phyloP scores from a whole-genome alignment of 1,140 invertebrate species.

The Homarus americanus region DNA sequence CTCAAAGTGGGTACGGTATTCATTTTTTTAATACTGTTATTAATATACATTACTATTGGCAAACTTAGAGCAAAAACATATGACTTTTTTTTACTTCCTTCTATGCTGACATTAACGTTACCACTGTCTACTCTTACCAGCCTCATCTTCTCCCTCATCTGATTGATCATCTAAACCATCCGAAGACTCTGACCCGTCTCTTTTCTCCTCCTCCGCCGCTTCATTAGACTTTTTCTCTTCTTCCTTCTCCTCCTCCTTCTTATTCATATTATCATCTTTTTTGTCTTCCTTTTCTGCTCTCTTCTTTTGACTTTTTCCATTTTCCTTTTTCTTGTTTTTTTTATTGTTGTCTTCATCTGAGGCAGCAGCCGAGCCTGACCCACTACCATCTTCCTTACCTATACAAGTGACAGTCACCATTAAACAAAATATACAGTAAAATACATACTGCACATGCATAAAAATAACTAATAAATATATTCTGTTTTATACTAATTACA shows the following conservation, averaged over 20 bases:
- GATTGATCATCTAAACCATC: constrained; percentile 15
- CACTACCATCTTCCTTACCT: constrained; percentile 51
- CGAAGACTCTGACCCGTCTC: background rate
- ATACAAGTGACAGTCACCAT: background rate
- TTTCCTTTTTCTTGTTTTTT: background rate
- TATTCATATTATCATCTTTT: background rate
- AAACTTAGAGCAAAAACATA: too few relatives aligned
- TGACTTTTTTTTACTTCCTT: too few relatives aligned
- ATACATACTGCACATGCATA: background rate
- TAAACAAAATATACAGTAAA: background rate
- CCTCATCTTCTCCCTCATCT: constrained; percentile 65
- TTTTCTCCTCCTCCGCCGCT: background rate
- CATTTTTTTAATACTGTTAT: too few relatives aligned
- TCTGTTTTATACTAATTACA: background rate
- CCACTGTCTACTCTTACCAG: too few relatives aligned
- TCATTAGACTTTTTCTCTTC: constrained; percentile 22
- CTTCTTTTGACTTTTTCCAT: background rate
- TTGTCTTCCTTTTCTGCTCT: constrained; percentile 9
- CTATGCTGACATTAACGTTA: too few relatives aligned
- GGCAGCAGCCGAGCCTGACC: constrained; percentile 32
- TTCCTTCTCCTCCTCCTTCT: background rate
- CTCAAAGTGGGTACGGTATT: too few relatives aligned
- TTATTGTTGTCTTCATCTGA: constrained; percentile 47
- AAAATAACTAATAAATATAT: background rate
- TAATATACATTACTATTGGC: too few relatives aligned